Evolutionary conservation across 2,888 invertebrate species (phyloP).

Genomic region (Melanotus villosus): DNA sequence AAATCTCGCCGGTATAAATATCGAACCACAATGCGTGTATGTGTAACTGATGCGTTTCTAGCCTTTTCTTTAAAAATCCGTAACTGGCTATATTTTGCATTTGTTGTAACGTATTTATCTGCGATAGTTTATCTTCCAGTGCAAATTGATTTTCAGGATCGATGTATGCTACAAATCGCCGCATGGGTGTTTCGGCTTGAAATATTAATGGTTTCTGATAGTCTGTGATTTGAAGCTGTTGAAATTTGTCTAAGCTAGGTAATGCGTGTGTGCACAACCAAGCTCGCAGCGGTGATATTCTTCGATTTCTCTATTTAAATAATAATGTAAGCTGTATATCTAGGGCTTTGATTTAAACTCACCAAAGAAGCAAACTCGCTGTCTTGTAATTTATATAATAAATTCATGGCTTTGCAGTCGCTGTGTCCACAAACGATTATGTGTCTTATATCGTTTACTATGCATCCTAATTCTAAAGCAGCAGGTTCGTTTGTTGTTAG

Average conservation of each 20-base stretch:
- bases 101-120: slow-evolving; percentile 94
- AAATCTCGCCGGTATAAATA: slow-evolving; percentile 96
- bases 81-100: slow-evolving; percentile 94
- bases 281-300: slow-evolving; percentile 89
- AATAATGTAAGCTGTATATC: too few relatives aligned
- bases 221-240: slow-evolving; percentile 76
- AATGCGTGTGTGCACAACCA: slow-evolving; percentile 93
- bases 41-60: slow-evolving; percentile 86
- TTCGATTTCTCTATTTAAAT: slow-evolving; percentile 75
- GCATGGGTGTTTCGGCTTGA: slow-evolving; percentile 87
- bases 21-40: slow-evolving; percentile 98
- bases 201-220: slow-evolving; percentile 84
- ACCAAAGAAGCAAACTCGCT: slow-evolving; percentile 81
- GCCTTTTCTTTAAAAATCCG: slow-evolving; percentile 86
- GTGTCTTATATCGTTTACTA: slow-evolving; percentile 91
- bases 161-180: slow-evolving; percentile 93
- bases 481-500: slow-evolving; percentile 96
- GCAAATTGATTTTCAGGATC: slow-evolving; percentile 93
- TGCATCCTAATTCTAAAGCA: slow-evolving; percentile 94
- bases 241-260: slow-evolving; percentile 86
- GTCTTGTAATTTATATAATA: slow-evolving; percentile 86
- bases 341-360: too few relatives aligned
- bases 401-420: slow-evolving; percentile 98
- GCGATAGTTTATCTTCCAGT: slow-evolving; percentile 93
- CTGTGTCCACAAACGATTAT: slow-evolving; percentile 98